Evolutionary conservation across 2,113 vertebrate species (phyloP).

Genomic region (Brachionichthys hirsutus): DNA sequence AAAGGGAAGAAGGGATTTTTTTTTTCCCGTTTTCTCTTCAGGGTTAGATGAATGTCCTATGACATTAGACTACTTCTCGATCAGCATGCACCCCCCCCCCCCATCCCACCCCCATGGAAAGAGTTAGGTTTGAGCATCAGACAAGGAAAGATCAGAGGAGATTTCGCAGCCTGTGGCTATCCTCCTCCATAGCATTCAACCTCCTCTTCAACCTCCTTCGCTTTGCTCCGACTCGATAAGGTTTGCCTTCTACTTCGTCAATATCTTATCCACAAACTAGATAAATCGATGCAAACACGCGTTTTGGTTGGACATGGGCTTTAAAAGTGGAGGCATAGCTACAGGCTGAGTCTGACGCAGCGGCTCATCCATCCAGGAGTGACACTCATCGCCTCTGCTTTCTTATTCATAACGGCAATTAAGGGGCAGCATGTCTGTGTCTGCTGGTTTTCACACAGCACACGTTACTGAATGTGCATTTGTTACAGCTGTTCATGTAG

Average conservation of each 20-base stretch:
- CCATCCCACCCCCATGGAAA: constrained; percentile 57
- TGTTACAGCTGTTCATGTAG: constrained; percentile 20
- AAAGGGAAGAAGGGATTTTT: constrained; percentile 57
- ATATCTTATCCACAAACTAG: constrained; percentile 73
- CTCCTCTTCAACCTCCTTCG: constrained; percentile 73
- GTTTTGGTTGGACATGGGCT: constrained; percentile 56
- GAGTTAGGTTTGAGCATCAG: constrained; percentile 77
- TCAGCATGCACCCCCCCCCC: constrained; percentile 50
- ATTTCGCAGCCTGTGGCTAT: constrained; percentile 78
- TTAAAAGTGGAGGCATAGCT: constrained; percentile 63
- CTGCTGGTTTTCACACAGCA: constrained; percentile 10
- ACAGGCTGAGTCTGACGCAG: constrained; percentile 49
- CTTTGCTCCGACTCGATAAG: constrained; percentile 60
- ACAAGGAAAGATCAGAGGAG: constrained; percentile 81
- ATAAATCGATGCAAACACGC: constrained; percentile 76
- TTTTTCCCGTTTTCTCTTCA: constrained; percentile 58
- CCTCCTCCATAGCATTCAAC: constrained; percentile 70
- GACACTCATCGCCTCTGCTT: constrained; percentile 43
- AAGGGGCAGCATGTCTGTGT: constrained; percentile 2
- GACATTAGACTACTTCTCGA: constrained; percentile 80
- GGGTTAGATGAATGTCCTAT: constrained; percentile 72
- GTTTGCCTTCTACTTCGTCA: constrained; percentile 69
- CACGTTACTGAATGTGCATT: constrained; percentile 15
- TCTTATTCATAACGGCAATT: constrained; percentile 58
- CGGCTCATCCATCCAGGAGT: constrained; percentile 62